These are phyloP conservation scores for Stenolophus ochropezus DNA, from an alignment of 2,888 invertebrate genomes.

Conservation along the genomic window DNA sequence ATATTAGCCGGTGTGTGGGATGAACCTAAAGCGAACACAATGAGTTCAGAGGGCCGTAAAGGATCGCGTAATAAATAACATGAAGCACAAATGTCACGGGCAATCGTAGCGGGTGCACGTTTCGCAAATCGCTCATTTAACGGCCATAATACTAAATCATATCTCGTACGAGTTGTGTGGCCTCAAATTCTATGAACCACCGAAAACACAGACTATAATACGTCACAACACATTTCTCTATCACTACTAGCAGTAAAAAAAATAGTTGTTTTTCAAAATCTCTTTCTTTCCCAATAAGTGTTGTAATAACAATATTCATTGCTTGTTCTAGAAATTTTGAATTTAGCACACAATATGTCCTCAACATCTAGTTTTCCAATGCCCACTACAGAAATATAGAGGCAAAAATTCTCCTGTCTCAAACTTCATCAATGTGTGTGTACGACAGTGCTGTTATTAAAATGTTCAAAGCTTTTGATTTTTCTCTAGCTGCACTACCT, in stretches of 20 bases:
- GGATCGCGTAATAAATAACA: constrained; percentile 49
- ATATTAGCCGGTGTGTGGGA: constrained; percentile 30
- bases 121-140: constrained; percentile 51
- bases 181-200: not conserved
- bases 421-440: too few species aligned
- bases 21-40: constrained; percentile 34
- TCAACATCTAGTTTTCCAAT: too few species aligned
- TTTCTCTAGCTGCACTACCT: too few species aligned
- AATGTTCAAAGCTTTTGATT: too few species aligned
- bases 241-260: not conserved
- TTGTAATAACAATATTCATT: too few species aligned
- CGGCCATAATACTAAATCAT: constrained; percentile 56
- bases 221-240: not conserved
- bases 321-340: too few species aligned
- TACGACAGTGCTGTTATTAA: too few species aligned
- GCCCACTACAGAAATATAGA: too few species aligned
- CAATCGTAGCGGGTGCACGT: constrained; percentile 41
- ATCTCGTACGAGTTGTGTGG: constrained; percentile 28
- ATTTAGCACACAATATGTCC: too few species aligned
- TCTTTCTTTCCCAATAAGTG: too few species aligned
- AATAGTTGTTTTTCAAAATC: not conserved
- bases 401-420: too few species aligned
- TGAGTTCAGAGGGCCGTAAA: constrained; percentile 48
- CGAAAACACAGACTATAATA: not conserved
- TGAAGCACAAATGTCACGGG: constrained; percentile 52